Percentiles rank a stretch among this genome's conserved stretches.
phyloP scores from a whole-genome alignment of 2,113 vertebrate genomes.

The Passer montanus region DNA sequence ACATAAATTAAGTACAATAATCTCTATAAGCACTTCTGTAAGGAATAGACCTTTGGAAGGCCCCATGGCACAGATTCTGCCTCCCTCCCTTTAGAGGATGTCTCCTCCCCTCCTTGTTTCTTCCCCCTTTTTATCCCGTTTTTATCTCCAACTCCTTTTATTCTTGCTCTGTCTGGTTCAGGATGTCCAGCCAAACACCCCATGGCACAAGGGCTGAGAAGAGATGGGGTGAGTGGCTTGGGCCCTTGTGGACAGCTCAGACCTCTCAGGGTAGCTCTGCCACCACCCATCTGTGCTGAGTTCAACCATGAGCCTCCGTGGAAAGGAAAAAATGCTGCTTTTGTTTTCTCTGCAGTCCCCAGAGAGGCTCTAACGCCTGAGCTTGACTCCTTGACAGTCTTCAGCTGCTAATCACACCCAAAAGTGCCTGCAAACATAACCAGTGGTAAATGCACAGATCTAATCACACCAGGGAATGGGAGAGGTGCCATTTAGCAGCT shows the following conservation, averaged over 20 bases:
- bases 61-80: not conserved
- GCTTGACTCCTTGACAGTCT: not conserved
- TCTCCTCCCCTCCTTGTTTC: not conserved
- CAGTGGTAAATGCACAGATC: not conserved
- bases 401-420: not conserved
- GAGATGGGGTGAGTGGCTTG: not conserved
- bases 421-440: not conserved
- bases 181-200: not conserved
- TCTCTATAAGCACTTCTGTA: not conserved
- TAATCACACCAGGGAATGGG: not conserved
- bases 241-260: not conserved
- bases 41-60: not conserved
- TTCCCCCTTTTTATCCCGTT: not conserved
- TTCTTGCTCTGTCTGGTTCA: not conserved
- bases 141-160: not conserved
- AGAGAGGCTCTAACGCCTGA: not conserved
- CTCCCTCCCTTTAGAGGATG: not conserved
- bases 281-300: not conserved
- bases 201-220: not conserved
- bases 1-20: not conserved
- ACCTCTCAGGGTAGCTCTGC: not conserved
- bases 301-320: rapidly evolving
- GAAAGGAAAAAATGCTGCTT: not conserved
- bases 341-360: not conserved
- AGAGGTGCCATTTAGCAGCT: conserved; percentile 33